Percentiles rank a stretch among this genome's conserved stretches.
These are phyloP conservation scores for Ascidia mentula DNA, from an alignment of 23 tunicate genomes.

Conservation along the genomic window DNA sequence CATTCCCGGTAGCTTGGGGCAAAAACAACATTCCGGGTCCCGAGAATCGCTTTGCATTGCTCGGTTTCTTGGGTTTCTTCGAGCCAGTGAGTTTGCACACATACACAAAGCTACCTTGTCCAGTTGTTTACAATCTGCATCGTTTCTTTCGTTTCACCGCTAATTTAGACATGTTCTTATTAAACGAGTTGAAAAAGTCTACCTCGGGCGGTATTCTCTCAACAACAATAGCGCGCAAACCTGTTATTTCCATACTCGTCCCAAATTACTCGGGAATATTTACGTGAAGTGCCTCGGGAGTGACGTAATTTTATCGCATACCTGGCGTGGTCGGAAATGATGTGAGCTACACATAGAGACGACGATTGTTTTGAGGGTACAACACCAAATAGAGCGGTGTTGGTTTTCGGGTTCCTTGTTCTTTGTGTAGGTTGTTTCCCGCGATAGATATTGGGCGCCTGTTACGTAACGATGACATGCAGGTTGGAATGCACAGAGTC, in stretches of 20 bases:
- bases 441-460: neutral
- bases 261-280: neutral
- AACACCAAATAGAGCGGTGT: slow-evolving; percentile 11
- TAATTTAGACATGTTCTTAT: no score
- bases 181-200: no score
- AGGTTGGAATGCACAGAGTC: neutral
- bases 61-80: no score
- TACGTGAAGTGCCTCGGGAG: neutral
- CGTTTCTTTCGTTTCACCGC: no score
- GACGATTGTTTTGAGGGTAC: neutral
- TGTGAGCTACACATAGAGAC: neutral
- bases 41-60: no score
- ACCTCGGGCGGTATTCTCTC: no score
- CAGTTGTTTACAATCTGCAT: no score
- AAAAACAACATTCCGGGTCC: slow-evolving; percentile 8
- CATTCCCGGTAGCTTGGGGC: neutral
- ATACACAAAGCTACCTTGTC: no score
- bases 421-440: neutral
- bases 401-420: neutral
- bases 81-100: no score
- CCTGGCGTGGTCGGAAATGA: neutral
- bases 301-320: neutral
- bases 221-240: no score
- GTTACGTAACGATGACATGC: neutral
- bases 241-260: no score